phyloP scores from a whole-genome alignment of 2,888 invertebrate genomes.

The Leucania comma region DNA sequence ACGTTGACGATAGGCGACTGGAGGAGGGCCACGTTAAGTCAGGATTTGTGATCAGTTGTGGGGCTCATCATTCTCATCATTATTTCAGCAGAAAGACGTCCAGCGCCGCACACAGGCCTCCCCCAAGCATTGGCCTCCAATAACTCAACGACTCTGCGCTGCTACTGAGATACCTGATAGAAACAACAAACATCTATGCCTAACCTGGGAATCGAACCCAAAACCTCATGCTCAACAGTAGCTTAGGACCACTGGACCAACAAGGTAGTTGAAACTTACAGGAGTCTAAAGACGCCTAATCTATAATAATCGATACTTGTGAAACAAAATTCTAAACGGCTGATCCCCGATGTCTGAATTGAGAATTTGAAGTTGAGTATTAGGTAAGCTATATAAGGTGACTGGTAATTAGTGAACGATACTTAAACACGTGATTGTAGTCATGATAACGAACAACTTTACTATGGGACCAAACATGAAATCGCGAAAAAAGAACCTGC shows the following conservation, averaged over 20 bases:
- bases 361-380: too few species aligned
- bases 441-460: too few species aligned
- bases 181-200: background rate
- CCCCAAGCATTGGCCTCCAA: constrained; percentile 6
- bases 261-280: constrained; percentile 5
- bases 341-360: too few species aligned
- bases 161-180: constrained; percentile 6
- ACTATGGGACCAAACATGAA: too few species aligned
- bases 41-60: too few species aligned
- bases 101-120: constrained; percentile 7
- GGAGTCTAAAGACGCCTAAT: background rate
- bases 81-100: constrained; percentile 6
- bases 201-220: background rate
- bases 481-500: too few species aligned
- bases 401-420: too few species aligned
- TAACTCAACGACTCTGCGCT: background rate
- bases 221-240: background rate
- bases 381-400: too few species aligned
- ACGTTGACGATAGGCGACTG: too few species aligned
- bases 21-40: too few species aligned
- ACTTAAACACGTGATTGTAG: too few species aligned
- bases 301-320: background rate
- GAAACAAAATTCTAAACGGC: background rate
- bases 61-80: background rate
- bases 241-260: constrained; percentile 4